Conservation (phyloP, 2,888 invertebrate genomes). For the Mesochorus sp. region DNA sequence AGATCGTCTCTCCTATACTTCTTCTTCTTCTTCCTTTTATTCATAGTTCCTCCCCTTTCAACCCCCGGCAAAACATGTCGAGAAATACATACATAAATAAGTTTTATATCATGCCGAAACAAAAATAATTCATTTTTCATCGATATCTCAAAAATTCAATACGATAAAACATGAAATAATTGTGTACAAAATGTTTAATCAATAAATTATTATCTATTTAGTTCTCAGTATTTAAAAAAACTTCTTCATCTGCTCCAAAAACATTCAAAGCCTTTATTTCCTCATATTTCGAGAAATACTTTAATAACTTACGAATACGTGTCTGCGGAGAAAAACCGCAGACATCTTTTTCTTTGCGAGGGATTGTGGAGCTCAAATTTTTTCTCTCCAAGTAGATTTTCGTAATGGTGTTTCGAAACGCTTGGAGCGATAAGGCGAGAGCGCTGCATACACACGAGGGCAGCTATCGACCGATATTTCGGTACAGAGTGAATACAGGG, state of each 20-base stretch:
- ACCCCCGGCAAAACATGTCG: not conserved
- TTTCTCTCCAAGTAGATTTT: constrained; percentile 9
- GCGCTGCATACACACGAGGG: not conserved
- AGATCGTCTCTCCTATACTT: not conserved
- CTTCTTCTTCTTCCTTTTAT: not conserved
- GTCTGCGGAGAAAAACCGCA: too few species aligned
- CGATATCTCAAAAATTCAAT: too few species aligned
- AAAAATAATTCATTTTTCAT: too few species aligned
- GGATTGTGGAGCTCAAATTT: constrained; percentile 8
- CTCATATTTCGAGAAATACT: too few species aligned
- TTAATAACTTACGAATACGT: too few species aligned
- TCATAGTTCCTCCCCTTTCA: not conserved
- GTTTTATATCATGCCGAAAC: too few species aligned
- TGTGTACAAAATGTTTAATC: too few species aligned
- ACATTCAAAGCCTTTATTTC: too few species aligned
- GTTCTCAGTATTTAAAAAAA: too few species aligned
- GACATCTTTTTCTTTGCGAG: not conserved
- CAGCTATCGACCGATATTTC: constrained; percentile 66
- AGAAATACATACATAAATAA: not conserved
- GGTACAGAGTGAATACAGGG: constrained; percentile 43
- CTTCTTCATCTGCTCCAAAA: too few species aligned
- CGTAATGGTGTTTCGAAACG: constrained; percentile 29
- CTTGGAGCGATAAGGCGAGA: constrained; percentile 47
- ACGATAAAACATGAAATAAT: too few species aligned
- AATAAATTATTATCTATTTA: too few species aligned